Conservation (phyloP, 2,888 invertebrate species). For the Xylophagus ater region DNA sequence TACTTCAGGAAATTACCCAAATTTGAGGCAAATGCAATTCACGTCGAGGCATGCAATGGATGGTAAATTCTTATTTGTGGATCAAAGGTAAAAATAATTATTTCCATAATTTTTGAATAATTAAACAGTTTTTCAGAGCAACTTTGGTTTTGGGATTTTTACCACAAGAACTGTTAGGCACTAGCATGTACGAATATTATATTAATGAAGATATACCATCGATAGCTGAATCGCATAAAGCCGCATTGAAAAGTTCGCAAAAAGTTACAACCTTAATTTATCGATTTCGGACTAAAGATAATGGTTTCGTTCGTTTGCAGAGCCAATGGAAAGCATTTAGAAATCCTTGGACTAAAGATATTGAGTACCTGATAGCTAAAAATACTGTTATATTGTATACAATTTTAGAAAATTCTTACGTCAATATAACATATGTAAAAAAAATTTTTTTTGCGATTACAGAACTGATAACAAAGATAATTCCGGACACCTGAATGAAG, state of each 20-base stretch:
- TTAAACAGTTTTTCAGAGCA: conserved; percentile 48
- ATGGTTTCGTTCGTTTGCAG: conserved; percentile 55
- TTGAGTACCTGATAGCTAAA: conserved; percentile 80
- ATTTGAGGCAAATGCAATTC: conserved; percentile 57
- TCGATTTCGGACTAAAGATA: conserved; percentile 69
- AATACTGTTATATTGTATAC: conserved; percentile 62
- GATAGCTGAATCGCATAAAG: conserved; percentile 74
- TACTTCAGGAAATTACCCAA: conserved; percentile 39
- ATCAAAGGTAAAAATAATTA: conserved; percentile 59
- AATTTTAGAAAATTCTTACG: no score
- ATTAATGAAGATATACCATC: conserved; percentile 67
- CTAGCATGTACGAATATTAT: conserved; percentile 88
- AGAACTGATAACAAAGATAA: no score
- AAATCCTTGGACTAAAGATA: conserved; percentile 93
- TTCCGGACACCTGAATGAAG: no score
- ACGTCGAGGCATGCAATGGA: conserved; percentile 78
- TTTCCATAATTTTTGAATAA: neutral
- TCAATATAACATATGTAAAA: neutral
- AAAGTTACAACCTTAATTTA: conserved; percentile 59
- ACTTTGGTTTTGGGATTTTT: conserved; percentile 81
- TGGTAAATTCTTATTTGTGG: conserved; percentile 86
- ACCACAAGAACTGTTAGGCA: conserved; percentile 85
- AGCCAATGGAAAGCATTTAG: conserved; percentile 82
- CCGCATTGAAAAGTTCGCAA: conserved; percentile 54
- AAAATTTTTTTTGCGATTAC: conserved; percentile 25